These are phyloP conservation scores for Napeogenes sylphis DNA, from an alignment of 2,888 invertebrate genomes.

Conservation along the genomic window DNA sequence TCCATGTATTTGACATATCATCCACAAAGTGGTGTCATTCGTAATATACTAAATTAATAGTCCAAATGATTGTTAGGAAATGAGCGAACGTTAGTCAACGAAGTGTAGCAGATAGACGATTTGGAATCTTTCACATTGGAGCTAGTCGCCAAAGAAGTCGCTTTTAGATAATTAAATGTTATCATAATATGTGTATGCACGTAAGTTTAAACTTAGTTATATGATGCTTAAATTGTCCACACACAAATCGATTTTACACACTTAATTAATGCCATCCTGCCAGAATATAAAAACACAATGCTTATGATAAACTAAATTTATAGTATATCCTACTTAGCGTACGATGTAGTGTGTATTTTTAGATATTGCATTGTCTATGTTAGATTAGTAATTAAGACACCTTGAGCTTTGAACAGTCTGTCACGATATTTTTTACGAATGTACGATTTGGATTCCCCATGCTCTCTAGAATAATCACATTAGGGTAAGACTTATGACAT, in stretches of 20 bases:
- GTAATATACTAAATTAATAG: conserved; percentile 51
- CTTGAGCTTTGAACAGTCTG: conserved; percentile 74
- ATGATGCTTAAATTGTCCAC: conserved; percentile 75
- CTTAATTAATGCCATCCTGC: conserved; percentile 71
- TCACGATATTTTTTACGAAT: conserved; percentile 69
- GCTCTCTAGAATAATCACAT: conserved; percentile 54
- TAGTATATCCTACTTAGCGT: conserved; percentile 73
- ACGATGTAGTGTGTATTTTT: conserved; percentile 74
- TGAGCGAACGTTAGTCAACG: conserved; percentile 25
- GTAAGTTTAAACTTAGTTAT: conserved; percentile 70
- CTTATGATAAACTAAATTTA: conserved; percentile 73
- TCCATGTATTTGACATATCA: conserved; percentile 64
- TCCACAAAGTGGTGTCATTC: conserved; percentile 68
- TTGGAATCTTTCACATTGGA: conserved; percentile 76
- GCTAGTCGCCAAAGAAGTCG: conserved; percentile 72
- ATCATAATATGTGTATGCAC: conserved; percentile 68
- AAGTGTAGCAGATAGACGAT: conserved; percentile 42
- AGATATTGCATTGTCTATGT: conserved; percentile 76
- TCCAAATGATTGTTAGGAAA: conserved; percentile 41
- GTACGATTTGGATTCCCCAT: conserved; percentile 55
- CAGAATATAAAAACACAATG: conserved; percentile 69
- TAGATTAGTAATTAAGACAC: conserved; percentile 73
- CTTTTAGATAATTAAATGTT: conserved; percentile 72
- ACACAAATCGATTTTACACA: conserved; percentile 73
- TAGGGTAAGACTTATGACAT: conserved; percentile 46